A percentile compares a stretch with the other conserved stretches of the same genome.
phyloP scores from a whole-genome alignment of 2,888 invertebrate genomes.

The Gasteruption jaculator region DNA sequence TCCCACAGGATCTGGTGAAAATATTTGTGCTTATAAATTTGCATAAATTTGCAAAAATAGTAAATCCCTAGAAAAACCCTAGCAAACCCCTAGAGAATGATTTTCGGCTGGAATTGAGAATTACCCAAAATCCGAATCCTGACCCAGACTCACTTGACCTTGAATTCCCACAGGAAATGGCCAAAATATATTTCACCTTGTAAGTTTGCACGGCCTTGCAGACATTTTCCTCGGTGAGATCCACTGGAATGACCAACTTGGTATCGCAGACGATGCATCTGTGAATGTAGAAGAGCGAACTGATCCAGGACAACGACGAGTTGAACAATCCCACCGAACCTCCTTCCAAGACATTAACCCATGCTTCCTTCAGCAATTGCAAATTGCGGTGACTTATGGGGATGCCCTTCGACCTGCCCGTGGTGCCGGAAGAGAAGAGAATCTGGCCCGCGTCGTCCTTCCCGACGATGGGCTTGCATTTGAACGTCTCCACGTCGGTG shows the following conservation, averaged over 20 bases:
- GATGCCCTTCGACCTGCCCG: conserved; percentile 17
- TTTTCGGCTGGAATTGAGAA: too few relatives aligned
- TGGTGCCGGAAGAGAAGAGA: conserved; percentile 18
- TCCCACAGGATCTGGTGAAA: too few relatives aligned
- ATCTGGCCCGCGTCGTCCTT: conserved; percentile 10
- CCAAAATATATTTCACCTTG: conserved; percentile 17
- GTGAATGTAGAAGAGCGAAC: conserved; percentile 19
- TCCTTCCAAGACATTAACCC: not conserved
- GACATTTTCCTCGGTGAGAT: conserved; percentile 18
- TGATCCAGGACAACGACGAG: conserved; percentile 28
- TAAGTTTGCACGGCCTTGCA: conserved; percentile 26
- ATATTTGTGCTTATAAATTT: too few relatives aligned
- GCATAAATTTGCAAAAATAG: conserved; percentile 18
- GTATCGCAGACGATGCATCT: conserved; percentile 12
- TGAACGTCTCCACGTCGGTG: conserved; percentile 15
- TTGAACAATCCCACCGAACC: conserved; percentile 21
- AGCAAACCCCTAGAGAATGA: too few relatives aligned
- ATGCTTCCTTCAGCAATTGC: too few relatives aligned
- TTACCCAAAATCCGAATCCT: too few relatives aligned
- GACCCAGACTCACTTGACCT: too few relatives aligned
- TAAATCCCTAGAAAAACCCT: too few relatives aligned
- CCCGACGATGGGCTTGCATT: conserved; percentile 6
- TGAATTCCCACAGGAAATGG: not conserved
- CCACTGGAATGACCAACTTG: conserved; percentile 24
- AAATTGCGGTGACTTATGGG: conserved; percentile 24